Evolutionary conservation across 2,797 vertebrate species (phyloP), one percentile per base, ranked within the genome.

Genomic region (Sebastes umbrosus): DNA sequence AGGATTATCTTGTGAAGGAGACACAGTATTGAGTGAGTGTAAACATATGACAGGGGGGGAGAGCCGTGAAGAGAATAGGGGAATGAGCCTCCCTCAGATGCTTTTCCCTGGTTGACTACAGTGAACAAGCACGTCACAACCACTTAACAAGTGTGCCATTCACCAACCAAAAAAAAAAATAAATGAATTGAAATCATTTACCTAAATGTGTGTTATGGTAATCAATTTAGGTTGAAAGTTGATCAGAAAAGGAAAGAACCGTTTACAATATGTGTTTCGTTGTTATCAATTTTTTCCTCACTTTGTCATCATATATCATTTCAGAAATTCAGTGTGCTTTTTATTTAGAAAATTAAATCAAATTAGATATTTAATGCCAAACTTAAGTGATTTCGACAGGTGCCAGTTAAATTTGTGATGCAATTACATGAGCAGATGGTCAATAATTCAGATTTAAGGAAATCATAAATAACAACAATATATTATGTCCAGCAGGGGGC

Each of bases 401-500:
- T 39, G 8, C 4, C 32, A 13, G 24, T 57, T 72, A 6, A 3
- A 34, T 54, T 3, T 59, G 2, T 60, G 6, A 43, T 57, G 25
- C 32, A 60, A n/a, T 55, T 10, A 4, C 5, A 58, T 13, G 27
- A 8, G 27, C 31, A 46, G 27, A 39, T 71, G 16, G 16, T 39
- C 34, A 43, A 16, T 18, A 25, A 3, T 14, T 36, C 3, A 39
- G 3, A 31, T 24, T 16, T 6, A 39, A 24, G 12, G 4, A 55
- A 31, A 22, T 39, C 10, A 16, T 12, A n/a, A 62, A 8, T 9
- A 36, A 57, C 13, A 73, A 34, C 5, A 62, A 3, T 18, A 32
- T n/a, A 2, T 22, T n/a, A 9, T 73, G 9, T 83, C 87, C 89
- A 92, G 69, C 84, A 91, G 92, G 65, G 73, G 92, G 92, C 90